A percentile compares a stretch with the other conserved stretches of the same genome.
These are phyloP conservation scores for Uloborus diversus DNA, from an alignment of 1,140 invertebrate species.

Conservation along the genomic window DNA sequence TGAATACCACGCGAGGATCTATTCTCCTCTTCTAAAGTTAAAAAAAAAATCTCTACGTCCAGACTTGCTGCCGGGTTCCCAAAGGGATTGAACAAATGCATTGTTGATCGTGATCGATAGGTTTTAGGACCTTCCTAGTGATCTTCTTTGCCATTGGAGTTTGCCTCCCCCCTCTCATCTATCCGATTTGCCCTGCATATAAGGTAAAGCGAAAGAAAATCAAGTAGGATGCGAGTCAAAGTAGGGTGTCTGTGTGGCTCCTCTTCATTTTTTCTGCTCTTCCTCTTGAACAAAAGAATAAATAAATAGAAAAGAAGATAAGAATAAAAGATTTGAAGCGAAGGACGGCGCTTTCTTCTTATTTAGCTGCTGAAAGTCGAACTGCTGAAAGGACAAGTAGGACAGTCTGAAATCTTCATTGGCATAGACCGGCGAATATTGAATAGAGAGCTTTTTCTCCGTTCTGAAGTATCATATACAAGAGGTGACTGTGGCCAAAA, in stretches of 20 bases:
- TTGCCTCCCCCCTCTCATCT: constrained; percentile 10
- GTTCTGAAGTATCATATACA: neutral
- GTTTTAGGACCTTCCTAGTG: constrained; percentile 42
- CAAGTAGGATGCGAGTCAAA: constrained; percentile 34
- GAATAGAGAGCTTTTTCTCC: constrained; percentile 45
- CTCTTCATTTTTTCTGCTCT: neutral
- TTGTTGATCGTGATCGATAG: constrained; percentile 55
- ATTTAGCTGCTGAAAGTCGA: constrained; percentile 5
- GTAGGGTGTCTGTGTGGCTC: constrained; percentile 35
- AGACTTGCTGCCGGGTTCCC: constrained; percentile 32
- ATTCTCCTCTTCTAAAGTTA: neutral
- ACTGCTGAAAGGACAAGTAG: constrained; percentile 17
- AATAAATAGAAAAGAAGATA: constrained; percentile 19
- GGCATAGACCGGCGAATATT: constrained; percentile 34
- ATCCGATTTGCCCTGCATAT: constrained; percentile 50
- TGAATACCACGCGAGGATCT: constrained; percentile 29
- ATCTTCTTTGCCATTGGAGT: constrained; percentile 42
- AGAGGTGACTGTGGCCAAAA: constrained; percentile 6
- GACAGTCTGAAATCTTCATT: constrained; percentile 50
- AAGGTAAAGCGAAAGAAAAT: constrained; percentile 33
- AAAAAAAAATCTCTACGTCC: constrained; percentile 29
- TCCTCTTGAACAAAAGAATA: constrained; percentile 26
- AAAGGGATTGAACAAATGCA: constrained; percentile 53
- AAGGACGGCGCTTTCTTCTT: constrained; percentile 6
- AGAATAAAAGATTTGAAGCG: constrained; percentile 19